Conservation (phyloP, 2,888 invertebrate genomes). For the Chrysotoxum bicinctum region DNA sequence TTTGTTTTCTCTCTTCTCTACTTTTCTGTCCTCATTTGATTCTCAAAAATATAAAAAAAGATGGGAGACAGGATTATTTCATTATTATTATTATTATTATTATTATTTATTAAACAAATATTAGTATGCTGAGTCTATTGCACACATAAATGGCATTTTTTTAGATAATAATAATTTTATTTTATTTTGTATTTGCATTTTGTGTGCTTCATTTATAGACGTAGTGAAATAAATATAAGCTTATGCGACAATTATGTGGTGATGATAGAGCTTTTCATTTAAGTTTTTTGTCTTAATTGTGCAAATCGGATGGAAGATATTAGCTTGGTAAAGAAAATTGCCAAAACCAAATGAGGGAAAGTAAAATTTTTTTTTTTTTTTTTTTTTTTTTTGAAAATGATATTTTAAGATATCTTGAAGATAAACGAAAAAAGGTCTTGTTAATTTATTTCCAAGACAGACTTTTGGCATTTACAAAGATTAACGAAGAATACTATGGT, state of each 20-base stretch:
- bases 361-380: too few species aligned
- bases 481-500: too few species aligned
- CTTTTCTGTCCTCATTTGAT: constrained; percentile 41
- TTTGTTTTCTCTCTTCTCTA: constrained; percentile 20
- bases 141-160: constrained; percentile 47
- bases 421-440: too few species aligned
- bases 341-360: neutral
- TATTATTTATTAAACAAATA: constrained; percentile 9
- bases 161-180: neutral
- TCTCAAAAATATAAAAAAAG: constrained; percentile 7
- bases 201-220: constrained; percentile 39
- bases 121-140: constrained; percentile 43
- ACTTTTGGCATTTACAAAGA: too few species aligned
- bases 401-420: neutral
- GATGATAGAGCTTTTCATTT: constrained; percentile 8
- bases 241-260: neutral
- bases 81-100: constrained; percentile 28
- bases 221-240: neutral
- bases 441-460: too few species aligned
- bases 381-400: neutral
- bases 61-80: constrained; percentile 31
- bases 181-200: constrained; percentile 1
- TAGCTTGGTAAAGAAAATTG: neutral
- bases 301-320: neutral
- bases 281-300: neutral